phyloP scores from a whole-genome alignment of 2,888 invertebrate genomes.

The Heliconius aoede region DNA sequence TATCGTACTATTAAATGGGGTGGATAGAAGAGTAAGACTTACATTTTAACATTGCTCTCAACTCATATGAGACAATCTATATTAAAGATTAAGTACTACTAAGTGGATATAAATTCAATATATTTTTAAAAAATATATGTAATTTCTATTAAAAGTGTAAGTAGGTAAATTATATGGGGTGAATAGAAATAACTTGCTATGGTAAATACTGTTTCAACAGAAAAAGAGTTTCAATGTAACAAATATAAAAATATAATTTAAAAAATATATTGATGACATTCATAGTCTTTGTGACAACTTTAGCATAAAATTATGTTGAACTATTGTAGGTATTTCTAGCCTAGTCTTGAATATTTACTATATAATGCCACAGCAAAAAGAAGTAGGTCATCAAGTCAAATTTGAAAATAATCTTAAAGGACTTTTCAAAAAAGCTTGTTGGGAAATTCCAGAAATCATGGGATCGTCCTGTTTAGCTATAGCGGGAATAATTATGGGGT shows the following conservation, averaged over 20 bases:
- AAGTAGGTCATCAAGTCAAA: slow-evolving; percentile 62
- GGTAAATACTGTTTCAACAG: too few species aligned
- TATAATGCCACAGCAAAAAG: slow-evolving; percentile 52
- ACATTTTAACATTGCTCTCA: neutral
- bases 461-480: slow-evolving; percentile 82
- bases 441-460: slow-evolving; percentile 89
- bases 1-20: neutral
- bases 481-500: slow-evolving; percentile 80
- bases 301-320: neutral
- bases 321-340: neutral
- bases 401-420: slow-evolving; percentile 62
- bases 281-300: neutral
- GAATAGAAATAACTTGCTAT: too few species aligned
- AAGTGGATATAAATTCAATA: too few species aligned
- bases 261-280: neutral
- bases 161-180: too few species aligned
- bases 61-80: too few species aligned
- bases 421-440: slow-evolving; percentile 74
- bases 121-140: too few species aligned
- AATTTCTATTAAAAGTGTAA: too few species aligned
- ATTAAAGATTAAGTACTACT: too few species aligned
- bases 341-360: neutral
- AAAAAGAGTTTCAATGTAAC: neutral
- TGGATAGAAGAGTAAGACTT: neutral
- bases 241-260: neutral